phyloP scores from a whole-genome alignment of 2,113 vertebrate species.

The Coptodon bakossiorum region DNA sequence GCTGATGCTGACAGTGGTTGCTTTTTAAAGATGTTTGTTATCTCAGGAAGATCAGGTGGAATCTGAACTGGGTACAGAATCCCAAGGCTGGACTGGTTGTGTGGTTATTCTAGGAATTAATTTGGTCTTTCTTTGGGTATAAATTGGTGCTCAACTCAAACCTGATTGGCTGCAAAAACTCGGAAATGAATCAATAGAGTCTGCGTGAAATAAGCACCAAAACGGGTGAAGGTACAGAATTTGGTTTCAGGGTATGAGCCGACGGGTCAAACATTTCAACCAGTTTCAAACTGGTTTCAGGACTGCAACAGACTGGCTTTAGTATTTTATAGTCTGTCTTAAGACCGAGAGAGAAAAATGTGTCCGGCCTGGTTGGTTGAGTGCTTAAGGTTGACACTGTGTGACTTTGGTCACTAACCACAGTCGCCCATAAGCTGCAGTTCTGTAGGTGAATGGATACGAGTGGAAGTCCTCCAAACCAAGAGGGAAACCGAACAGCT shows the following conservation, averaged over 20 bases:
- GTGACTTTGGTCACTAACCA: neutral
- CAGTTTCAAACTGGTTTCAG: neutral
- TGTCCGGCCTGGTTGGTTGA: neutral
- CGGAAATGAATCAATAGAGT: neutral
- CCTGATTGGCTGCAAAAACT: neutral
- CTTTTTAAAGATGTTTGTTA: neutral
- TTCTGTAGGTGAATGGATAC: neutral
- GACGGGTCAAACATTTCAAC: neutral
- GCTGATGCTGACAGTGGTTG: neutral
- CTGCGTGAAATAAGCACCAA: neutral
- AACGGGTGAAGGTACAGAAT: neutral
- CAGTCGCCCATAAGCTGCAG: neutral
- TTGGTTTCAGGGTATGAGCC: neutral
- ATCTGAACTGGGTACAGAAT: neutral
- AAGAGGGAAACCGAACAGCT: neutral
- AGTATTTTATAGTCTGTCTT: neutral
- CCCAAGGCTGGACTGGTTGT: accelerated
- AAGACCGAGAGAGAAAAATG: neutral
- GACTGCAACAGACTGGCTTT: neutral
- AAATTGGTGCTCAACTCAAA: neutral
- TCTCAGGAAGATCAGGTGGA: neutral
- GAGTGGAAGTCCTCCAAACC: neutral
- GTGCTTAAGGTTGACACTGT: neutral
- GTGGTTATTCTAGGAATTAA: neutral
- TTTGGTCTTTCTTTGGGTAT: neutral